A percentile compares a stretch with the other conserved stretches of the same genome.
Conservation (phyloP, 2,888 invertebrate genomes). For the Mimas tiliae region DNA sequence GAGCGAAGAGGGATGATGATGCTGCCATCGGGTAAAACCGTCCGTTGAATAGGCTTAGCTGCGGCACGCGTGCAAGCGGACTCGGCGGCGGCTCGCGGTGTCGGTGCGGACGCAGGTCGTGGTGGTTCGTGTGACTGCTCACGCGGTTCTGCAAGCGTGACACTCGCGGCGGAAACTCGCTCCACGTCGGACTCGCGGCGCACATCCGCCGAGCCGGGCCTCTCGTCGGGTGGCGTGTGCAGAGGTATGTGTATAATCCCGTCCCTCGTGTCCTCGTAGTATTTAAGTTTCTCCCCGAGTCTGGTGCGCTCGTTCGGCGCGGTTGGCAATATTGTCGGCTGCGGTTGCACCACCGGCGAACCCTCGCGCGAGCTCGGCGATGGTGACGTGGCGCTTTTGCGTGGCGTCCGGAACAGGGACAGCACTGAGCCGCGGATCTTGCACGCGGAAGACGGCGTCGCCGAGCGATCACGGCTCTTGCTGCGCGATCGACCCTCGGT, state of each 20-base stretch:
- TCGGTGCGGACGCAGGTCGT: conserved; percentile 46
- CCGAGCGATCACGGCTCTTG: conserved; percentile 86
- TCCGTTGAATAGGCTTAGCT: conserved; percentile 61
- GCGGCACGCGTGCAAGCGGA: conserved; percentile 53
- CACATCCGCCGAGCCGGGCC: conserved; percentile 54
- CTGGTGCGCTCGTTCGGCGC: conserved; percentile 39
- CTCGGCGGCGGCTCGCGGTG: conserved; percentile 39
- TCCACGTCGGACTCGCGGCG: conserved; percentile 41
- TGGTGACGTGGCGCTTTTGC: conserved; percentile 62
- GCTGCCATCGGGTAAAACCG: conserved; percentile 83
- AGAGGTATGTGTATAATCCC: conserved; percentile 89
- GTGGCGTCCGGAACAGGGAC: conserved; percentile 87
- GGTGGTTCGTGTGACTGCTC: conserved; percentile 43
- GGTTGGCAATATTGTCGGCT: conserved; percentile 52
- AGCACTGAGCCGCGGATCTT: conserved; percentile 88
- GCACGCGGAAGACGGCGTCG: conserved; percentile 81
- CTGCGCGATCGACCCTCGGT: conserved; percentile 85
- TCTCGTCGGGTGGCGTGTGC: conserved; percentile 89
- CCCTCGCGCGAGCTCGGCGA: conserved; percentile 67
- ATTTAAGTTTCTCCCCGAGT: conserved; percentile 72
- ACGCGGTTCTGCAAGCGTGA: conserved; percentile 27
- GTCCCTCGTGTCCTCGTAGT: conserved; percentile 87
- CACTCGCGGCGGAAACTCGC: conserved; percentile 4
- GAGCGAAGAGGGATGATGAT: conserved; percentile 83
- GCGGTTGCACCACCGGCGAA: conserved; percentile 61